Conservation (phyloP, 2,113 vertebrate species). For the Hippocampus barbouri region DNA sequence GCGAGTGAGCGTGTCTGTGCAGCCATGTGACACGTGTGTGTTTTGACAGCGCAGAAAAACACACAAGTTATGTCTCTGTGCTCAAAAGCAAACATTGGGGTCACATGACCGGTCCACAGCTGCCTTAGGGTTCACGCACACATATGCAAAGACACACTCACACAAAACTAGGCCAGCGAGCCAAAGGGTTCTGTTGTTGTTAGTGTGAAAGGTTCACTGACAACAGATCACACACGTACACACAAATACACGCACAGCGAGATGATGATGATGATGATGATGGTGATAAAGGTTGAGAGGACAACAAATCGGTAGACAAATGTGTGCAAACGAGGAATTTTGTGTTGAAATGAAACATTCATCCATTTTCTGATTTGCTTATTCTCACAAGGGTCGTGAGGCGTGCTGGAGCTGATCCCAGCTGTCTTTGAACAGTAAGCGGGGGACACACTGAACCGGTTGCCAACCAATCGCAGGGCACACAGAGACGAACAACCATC, state of each 20-base stretch:
- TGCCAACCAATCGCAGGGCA: too few species aligned
- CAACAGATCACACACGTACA: neutral
- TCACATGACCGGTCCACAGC: conserved; percentile 26
- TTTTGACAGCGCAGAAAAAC: conserved; percentile 25
- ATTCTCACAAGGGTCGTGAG: neutral
- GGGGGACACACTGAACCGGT: too few species aligned
- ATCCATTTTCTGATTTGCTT: neutral
- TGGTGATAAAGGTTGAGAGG: conserved; percentile 1
- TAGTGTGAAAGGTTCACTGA: neutral
- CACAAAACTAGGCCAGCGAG: conserved; percentile 35
- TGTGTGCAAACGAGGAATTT: neutral
- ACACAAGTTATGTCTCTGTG: neutral
- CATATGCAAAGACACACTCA: conserved; percentile 1
- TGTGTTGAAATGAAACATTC: neutral
- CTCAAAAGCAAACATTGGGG: conserved; percentile 21
- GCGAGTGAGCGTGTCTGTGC: neutral
- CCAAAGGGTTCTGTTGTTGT: neutral
- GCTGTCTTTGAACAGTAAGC: too few species aligned
- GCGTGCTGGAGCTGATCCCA: too few species aligned
- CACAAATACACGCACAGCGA: neutral
- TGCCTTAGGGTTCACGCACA: conserved; percentile 16
- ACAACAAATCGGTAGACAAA: neutral
- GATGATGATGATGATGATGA: neutral
- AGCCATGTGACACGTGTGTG: neutral
- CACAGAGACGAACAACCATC: too few species aligned